Evolutionary conservation across 2,113 vertebrate species (phyloP).

Genomic region (Ia io): DNA sequence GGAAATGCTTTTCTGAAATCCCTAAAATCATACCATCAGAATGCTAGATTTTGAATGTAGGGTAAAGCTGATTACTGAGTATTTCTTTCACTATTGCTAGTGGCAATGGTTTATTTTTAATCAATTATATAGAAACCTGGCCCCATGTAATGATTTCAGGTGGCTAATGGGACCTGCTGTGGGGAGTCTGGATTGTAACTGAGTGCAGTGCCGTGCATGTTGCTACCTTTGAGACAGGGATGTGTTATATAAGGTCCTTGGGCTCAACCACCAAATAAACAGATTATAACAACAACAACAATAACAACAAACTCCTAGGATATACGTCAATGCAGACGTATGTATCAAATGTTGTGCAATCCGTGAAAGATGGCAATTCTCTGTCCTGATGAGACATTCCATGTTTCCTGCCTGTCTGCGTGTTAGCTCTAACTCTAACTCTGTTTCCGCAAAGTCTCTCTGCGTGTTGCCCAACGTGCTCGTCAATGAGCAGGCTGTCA

Average conservation of each 20-base stretch:
- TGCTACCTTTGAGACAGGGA: slow-evolving; percentile 65
- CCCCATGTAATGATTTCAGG: background rate
- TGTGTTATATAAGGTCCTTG: slow-evolving; percentile 82
- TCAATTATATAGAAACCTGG: slow-evolving; percentile 2
- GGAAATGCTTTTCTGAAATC: slow-evolving; percentile 10
- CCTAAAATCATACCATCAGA: background rate
- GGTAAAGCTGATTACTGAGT: background rate
- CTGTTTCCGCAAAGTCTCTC: slow-evolving; percentile 58
- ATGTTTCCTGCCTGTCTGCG: slow-evolving; percentile 48
- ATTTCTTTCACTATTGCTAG: slow-evolving; percentile 17
- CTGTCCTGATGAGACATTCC: slow-evolving; percentile 52
- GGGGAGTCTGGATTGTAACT: slow-evolving; percentile 27
- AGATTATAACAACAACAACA: slow-evolving; percentile 56
- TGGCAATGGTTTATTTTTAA: background rate
- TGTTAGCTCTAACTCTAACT: slow-evolving; percentile 52
- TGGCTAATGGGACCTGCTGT: slow-evolving; percentile 26
- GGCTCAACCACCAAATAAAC: slow-evolving; percentile 74
- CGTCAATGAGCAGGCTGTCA: slow-evolving; percentile 47
- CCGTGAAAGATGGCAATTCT: slow-evolving; percentile 52
- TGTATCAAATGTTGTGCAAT: slow-evolving; percentile 61
- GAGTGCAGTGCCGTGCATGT: background rate
- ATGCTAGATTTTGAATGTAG: background rate
- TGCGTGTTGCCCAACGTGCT: slow-evolving; percentile 49
- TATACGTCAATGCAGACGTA: slow-evolving; percentile 76
- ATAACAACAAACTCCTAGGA: slow-evolving; percentile 36